Base-by-base conservation (phyloP, 2,888 invertebrate genomes). In the Rhogogaster chlorosoma region DNA sequence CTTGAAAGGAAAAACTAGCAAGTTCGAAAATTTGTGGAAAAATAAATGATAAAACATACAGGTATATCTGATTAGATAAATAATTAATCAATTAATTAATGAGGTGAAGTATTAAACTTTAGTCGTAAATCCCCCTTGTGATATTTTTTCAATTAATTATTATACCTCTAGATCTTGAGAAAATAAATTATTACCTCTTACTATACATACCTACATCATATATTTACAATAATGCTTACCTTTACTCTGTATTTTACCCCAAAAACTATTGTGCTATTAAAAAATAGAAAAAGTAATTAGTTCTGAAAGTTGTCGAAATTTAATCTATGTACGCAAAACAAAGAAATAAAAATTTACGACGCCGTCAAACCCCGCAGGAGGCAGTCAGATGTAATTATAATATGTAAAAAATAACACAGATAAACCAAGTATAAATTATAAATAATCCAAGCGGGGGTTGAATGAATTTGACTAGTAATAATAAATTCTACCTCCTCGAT, bases 191-290 rank as follows among this genome's bases (percentile, higher is more conserved):
- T 80, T 38, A 71, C 49, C 26, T 80, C 45, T n/a, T n/a, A n/a
- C n/a, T n/a, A n/a, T n/a, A 53, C 29, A 32, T 77, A 77, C 80
- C 18, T 80, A 32, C 80, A 29, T 80, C 26, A 15, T 57, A 15
- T 57, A 80, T 61, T 80, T 80, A 80, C 80, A 57, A 53, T 67
- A 29, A 83, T 70, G 67, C 83, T 83, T 67, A 83, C 83, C 83
- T 83, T 83, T 49, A 70, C 10, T 83, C 67, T 26, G 61, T 26
- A 67, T 45, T 42, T 38, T 80, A 80, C 61, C 64, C 64, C 22
- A 26, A 32, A 32, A 78, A 64, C 64, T 61, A 53, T 36, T 36
- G 57, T 78, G 7, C 64, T 26, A 67, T 38, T 57, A n/a, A 38
- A 57, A 36, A 53, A 29, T 2, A 78, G n/a, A 36, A 32, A 75